Evolutionary conservation across 23 tunicate species (phyloP), one percentile per base, ranked within the genome.

Genomic region (Aplidium turbinatum): DNA sequence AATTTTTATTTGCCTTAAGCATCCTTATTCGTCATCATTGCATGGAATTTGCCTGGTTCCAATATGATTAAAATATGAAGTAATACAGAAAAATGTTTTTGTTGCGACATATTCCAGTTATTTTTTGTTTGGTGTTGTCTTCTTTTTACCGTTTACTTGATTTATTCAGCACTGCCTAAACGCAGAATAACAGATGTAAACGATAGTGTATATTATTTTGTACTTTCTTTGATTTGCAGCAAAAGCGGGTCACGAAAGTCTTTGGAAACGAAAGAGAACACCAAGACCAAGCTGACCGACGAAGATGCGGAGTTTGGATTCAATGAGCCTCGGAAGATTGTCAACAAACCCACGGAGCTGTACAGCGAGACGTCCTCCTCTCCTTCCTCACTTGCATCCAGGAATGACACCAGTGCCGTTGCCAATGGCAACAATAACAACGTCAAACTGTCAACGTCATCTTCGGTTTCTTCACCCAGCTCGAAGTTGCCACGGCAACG

Each of bases 381-480:
- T 34, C 21, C 22, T 7, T 1, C 3, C 27, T 31, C 25, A 53
- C 20, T 23, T 26, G 16, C 60, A 4, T 7, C 23, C 9, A 39
- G 20, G 25, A 67, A 23, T 4, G 53, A 67, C 13, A 7, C 38
- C 20, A 32, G 45, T 11, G 35, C n/a, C 7, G 68, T 75, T 36
- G 80, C 68, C 31, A 75, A 75, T 58, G 80, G 80, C 68, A 75
- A 75, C 80, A 57, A 57, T 27, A 57, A 57, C 51, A 75, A 75
- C 27, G 80, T 54, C 24, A 75, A 75, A 28, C 28, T 9, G 4
- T 57, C 80, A 20, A 75, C 80, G 4, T 58, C 68, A 35, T 35
- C 68, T 2, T 13, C 68, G 26, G 52, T 35, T 6, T 57, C 68
- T 7, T 29, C 42, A 34, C 45, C 46, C 45, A 23, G n/a, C 1